These are phyloP conservation scores for Telmatochromis sp. DNA, from an alignment of 2,113 vertebrate genomes.

Conservation along the genomic window DNA sequence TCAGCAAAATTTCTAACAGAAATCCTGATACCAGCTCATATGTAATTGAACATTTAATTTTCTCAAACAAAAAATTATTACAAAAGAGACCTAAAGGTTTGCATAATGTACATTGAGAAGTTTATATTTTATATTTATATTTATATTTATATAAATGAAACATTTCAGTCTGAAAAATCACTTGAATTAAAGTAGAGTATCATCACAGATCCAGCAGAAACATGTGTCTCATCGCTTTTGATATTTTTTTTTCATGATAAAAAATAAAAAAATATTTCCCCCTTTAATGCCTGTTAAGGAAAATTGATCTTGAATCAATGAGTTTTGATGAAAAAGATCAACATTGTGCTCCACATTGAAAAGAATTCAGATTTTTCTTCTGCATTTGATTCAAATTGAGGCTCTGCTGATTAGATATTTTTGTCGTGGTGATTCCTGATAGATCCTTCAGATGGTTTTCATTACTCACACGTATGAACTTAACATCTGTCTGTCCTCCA, in stretches of 20 bases:
- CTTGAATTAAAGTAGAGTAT: not conserved
- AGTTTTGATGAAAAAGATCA: not conserved
- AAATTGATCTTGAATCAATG: not conserved
- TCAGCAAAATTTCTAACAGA: rapidly evolving
- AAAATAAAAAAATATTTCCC: not conserved
- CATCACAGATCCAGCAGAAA: rapidly evolving
- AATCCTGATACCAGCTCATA: not conserved
- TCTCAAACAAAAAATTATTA: not conserved
- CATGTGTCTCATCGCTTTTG: not conserved
- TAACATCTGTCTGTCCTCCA: not conserved
- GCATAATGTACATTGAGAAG: not conserved
- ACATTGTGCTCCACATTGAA: not conserved
- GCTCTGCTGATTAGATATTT: not conserved
- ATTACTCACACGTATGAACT: not conserved
- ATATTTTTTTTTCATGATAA: not conserved
- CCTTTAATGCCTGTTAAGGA: not conserved
- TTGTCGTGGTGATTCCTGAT: rapidly evolving
- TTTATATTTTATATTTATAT: not conserved
- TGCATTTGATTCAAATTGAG: not conserved
- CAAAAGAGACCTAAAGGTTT: not conserved
- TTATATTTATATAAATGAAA: not conserved
- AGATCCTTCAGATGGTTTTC: not conserved
- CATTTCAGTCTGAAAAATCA: not conserved
- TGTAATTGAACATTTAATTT: not conserved
- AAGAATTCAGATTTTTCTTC: not conserved